phyloP scores from a whole-genome alignment of 2,888 invertebrate species.

The Cheilosia soror region DNA sequence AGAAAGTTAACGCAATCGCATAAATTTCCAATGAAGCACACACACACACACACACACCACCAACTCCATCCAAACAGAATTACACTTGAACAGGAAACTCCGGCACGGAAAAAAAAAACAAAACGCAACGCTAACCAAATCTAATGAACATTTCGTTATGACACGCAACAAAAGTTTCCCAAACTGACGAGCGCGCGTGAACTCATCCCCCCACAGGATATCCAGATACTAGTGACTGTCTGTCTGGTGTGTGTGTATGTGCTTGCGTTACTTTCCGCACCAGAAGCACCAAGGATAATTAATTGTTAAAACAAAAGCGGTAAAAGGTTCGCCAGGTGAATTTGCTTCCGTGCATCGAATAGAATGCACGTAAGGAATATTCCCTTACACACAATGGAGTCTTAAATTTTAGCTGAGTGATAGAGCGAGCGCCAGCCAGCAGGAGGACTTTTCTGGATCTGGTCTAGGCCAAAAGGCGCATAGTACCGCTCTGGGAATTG shows the following conservation, averaged over 20 bases:
- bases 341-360: slow-evolving; percentile 58
- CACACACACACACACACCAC: neutral
- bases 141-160: slow-evolving; percentile 73
- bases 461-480: slow-evolving; percentile 40
- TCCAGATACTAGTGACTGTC: slow-evolving; percentile 40
- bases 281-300: slow-evolving; percentile 67
- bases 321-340: slow-evolving; percentile 72
- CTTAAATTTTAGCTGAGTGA: slow-evolving; percentile 44
- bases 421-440: neutral
- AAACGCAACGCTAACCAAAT: slow-evolving; percentile 58
- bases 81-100: slow-evolving; percentile 45
- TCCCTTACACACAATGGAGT: slow-evolving; percentile 21
- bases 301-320: slow-evolving; percentile 75
- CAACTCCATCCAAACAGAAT: slow-evolving; percentile 45
- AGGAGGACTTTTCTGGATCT: slow-evolving; percentile 40
- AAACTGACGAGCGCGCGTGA: slow-evolving; percentile 46
- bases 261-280: slow-evolving; percentile 54
- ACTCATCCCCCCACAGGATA: slow-evolving; percentile 44
- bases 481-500: slow-evolving; percentile 33
- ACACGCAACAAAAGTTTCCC: slow-evolving; percentile 74
- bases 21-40: slow-evolving; percentile 78
- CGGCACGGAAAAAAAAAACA: slow-evolving; percentile 15
- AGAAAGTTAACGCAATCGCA: slow-evolving; percentile 78
- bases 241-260: slow-evolving; percentile 5
- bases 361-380: slow-evolving; percentile 40